These are phyloP conservation scores for Calliphora vicina DNA, from an alignment of 1,140 invertebrate species.

Conservation along the genomic window DNA sequence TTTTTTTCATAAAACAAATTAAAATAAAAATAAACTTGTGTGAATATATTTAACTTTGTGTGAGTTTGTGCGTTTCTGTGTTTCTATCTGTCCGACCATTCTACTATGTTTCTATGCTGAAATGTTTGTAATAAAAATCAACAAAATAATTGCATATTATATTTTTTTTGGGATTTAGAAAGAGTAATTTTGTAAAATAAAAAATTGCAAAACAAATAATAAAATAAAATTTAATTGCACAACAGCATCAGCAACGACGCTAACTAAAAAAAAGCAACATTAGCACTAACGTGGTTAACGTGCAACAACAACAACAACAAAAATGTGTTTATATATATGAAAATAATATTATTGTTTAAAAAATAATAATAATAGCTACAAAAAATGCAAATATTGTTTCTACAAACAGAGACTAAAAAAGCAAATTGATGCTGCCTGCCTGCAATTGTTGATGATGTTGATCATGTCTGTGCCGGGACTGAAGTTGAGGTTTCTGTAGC, in stretches of 20 bases:
- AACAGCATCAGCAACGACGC: not conserved
- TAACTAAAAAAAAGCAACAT: not conserved
- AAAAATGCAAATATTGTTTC: constrained; percentile 21
- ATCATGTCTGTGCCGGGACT: not conserved
- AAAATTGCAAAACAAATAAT: constrained; percentile 19
- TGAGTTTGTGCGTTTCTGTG: not conserved
- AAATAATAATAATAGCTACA: not conserved
- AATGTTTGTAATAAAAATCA: not conserved
- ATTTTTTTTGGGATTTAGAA: not conserved
- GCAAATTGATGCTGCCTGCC: not conserved
- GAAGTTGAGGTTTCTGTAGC: not conserved
- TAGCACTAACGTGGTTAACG: not conserved
- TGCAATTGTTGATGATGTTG: not conserved
- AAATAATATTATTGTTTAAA: not conserved
- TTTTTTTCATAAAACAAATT: no score
- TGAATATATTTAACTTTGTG: not conserved
- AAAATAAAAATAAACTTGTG: not conserved
- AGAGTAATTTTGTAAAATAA: not conserved
- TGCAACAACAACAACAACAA: not conserved
- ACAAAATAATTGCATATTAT: not conserved
- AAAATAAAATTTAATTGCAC: constrained; percentile 30
- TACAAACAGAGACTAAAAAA: not conserved
- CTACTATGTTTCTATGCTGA: not conserved
- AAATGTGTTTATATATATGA: not conserved
- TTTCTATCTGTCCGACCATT: not conserved